Evolutionary conservation across 2,797 vertebrate species (phyloP).

Genomic region (Ceyx erithaca): DNA sequence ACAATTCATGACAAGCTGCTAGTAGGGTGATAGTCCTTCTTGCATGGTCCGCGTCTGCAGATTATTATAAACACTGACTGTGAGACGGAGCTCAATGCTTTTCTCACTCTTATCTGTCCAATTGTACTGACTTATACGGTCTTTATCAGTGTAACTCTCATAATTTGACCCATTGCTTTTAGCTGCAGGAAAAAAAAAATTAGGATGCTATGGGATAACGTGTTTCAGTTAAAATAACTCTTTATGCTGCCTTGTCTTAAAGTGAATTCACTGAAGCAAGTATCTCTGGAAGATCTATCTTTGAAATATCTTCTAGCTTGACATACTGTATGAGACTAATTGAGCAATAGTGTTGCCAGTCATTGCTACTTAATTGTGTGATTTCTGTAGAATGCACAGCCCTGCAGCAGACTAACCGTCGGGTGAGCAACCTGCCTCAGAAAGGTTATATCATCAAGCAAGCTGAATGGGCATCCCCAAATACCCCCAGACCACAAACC

Average conservation of each 20-base stretch:
- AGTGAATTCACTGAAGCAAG: background rate
- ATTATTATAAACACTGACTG: constrained; percentile 73
- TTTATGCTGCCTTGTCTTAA: background rate
- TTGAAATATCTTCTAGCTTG: constrained; percentile 27
- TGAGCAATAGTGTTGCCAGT: constrained; percentile 39
- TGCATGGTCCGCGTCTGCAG: constrained; percentile 71
- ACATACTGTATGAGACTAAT: constrained; percentile 23
- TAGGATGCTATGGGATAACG: background rate
- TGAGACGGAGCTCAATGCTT: constrained; percentile 49
- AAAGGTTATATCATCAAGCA: background rate
- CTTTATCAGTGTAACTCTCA: constrained; percentile 3
- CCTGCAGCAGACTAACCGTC: rapidly evolving
- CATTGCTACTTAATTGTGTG: constrained; percentile 20
- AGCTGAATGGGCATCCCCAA: background rate
- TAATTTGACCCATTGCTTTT: constrained; percentile 26
- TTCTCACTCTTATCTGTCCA: constrained; percentile 35
- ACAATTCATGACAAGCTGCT: constrained; percentile 69
- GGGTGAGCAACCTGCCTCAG: background rate
- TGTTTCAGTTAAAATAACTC: background rate
- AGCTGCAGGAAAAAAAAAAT: background rate
- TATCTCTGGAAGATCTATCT: constrained; percentile 8
- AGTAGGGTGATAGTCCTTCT: constrained; percentile 72
- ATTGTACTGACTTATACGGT: background rate
- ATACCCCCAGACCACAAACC: background rate
- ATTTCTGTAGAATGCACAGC: background rate